Base-by-base conservation (phyloP, 92 coral and sea anemone species). In the Anthopleura xanthogrammica region DNA sequence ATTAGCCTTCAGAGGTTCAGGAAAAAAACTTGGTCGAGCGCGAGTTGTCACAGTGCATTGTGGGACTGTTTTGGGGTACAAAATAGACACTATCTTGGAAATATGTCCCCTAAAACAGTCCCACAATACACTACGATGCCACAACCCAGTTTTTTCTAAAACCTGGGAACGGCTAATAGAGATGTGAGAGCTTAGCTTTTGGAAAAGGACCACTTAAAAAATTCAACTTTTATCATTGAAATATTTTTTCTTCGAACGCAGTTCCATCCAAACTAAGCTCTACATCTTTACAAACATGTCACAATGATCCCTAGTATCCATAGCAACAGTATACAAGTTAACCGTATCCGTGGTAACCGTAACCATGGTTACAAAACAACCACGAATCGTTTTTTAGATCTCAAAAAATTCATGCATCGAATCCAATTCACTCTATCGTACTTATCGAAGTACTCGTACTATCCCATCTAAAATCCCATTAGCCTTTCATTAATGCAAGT, bases 401-500 rank as follows among this genome's bases (percentile, higher is more conserved):
- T 13, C 78, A n/a, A 24, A 54, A 68, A 62, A 62, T n/a, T n/a
- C 84, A 50, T 68, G 84, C 84, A 70, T 68, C 84, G 77, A 68
- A 71, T 81, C 5, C 41, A 23, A 24, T 68, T 12, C 84, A 81
- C 80, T 2, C 56, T n/a, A 71, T 81, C 84, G 77, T 81, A 81
- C 84, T 81, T 70, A 70, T 68, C 12, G n/a, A 70, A 81, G 84
- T 81, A 81, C 65, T 81, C 84, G 84, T 81, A 16, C 66, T 76
- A 68, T 62, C 20, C 29, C 73, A 23, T 52, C 23, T 22, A 23
- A 77, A 77, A 12, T 46, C 84, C 77, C 74, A 9, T 23, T 8
- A 68, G 16, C 10, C 29, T 36, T 7, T 20, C 6, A 29, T 29
- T 14, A 68, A 65, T 46, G 43, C 58, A 60, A 40, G 9, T 52